phyloP scores from a whole-genome alignment of 2,797 vertebrate species.

The Carapus acus region DNA sequence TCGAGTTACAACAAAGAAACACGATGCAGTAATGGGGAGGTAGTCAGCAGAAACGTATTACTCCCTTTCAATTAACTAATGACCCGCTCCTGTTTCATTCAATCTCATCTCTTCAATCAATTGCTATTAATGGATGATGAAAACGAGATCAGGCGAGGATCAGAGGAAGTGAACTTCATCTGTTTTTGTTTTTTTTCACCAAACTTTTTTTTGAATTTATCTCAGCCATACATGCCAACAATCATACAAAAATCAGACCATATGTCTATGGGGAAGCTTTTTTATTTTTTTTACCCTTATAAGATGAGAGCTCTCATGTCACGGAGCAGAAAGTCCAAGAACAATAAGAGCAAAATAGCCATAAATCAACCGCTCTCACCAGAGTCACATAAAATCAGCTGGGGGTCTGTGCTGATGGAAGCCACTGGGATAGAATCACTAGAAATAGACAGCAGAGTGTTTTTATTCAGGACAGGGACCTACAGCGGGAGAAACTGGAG shows the following conservation, averaged over 20 bases:
- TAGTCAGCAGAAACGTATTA: not conserved
- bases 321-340: constrained; percentile 6
- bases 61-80: not conserved
- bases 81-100: not conserved
- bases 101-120: not conserved
- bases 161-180: not conserved
- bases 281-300: not conserved
- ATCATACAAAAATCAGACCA: not conserved
- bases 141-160: not conserved
- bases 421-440: constrained; percentile 24
- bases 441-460: constrained; percentile 36
- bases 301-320: not conserved
- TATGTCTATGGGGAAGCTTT: not conserved
- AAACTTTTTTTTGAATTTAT: not conserved
- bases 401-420: constrained; percentile 18
- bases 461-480: constrained; percentile 19
- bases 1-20: constrained; percentile 1
- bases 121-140: not conserved
- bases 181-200: no score
- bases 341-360: constrained; percentile 32
- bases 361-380: constrained; percentile 41
- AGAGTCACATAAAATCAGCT: constrained; percentile 36
- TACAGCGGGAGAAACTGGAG: constrained; percentile 17
- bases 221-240: not conserved
- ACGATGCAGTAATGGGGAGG: constrained; percentile 2